A percentile compares a stretch with the other conserved stretches of the same genome.
Evolutionary conservation across 2,797 vertebrate species (phyloP).

Genomic region (Bovichtus diacanthus): DNA sequence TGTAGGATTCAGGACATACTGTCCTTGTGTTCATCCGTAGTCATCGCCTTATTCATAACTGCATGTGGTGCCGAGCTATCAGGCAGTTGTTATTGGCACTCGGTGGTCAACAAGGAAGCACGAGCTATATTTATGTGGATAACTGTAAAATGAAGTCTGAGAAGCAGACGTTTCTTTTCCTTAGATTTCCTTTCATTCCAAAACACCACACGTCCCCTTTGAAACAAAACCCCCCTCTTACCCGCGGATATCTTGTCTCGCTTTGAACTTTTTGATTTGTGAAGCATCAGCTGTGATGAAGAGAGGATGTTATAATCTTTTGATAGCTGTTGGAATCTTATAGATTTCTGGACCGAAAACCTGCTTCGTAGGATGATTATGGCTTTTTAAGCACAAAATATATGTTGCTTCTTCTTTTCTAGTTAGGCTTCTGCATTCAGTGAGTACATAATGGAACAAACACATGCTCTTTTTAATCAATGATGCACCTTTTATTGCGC

Average conservation of each 20-base stretch:
- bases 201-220: not conserved
- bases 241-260: not conserved
- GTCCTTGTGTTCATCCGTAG: conserved; percentile 51
- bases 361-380: not conserved
- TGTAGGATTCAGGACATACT: conserved; percentile 44
- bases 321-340: not conserved
- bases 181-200: not conserved
- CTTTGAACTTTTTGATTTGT: conserved; percentile 12
- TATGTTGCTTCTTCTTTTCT: not conserved
- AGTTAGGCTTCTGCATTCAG: not conserved
- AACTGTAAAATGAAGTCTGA: conserved; percentile 1
- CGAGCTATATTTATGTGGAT: conserved; percentile 10
- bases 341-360: not conserved
- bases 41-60: conserved; percentile 54
- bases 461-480: not conserved
- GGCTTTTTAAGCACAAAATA: not conserved
- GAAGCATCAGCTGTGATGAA: not conserved
- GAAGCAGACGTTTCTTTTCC: not conserved
- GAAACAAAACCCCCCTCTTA: not conserved
- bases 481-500: not conserved
- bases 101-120: conserved; percentile 24
- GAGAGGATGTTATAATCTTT: conserved; percentile 7
- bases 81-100: conserved; percentile 19
- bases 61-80: conserved; percentile 15
- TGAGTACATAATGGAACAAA: not conserved